Evolutionary conservation across 2,797 vertebrate genomes (phyloP), one percentile per base, ranked within the genome.

Genomic region (Australoheros facetus): DNA sequence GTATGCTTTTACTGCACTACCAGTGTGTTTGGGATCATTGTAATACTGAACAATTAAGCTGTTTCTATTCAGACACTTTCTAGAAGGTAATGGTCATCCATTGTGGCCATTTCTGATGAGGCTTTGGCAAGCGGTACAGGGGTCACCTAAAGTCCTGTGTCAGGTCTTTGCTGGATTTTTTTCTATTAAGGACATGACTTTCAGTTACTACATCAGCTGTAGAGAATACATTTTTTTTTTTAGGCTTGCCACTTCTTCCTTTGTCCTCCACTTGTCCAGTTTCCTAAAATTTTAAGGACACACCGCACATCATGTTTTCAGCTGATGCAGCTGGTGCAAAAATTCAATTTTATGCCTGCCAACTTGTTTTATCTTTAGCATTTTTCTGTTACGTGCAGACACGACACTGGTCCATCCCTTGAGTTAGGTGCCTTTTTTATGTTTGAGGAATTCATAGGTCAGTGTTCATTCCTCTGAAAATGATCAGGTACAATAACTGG

Each of bases 221-320:
- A 19, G 39, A 66, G 32, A 26, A 26, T 26, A n/a, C 7, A 7
- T 32, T 32, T 34, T 66, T 48, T 28, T 48, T 48, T 66, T 66
- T 19, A 66, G 23, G 60, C 23, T 14, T 45, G 4, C 21, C 60
- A 1, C 39, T 45, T 14, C 16, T 45, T 48, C 23, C 0, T 66
- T 45, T 66, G 4, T 66, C 23, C 62, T 66, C 23, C 19, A 23
- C 16, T 7, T 30, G 23, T 66, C 10, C 42, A 66, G 2, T 30
- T 28, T 66, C 2, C 16, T 66, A 0, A 19, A 6, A 0, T 4
- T 0, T 69, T 51, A 48, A 69, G 23, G 42, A 30, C 42, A 51
- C 42, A 2, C 10, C n/a, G 62, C 42, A 48, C 62, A 51, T 42
- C 5, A 69, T 51, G 42, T 66, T 66, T 48, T 26, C 28, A 42